Evolutionary conservation across 2,797 vertebrate species (phyloP).

Genomic region (Chiroxiphia lanceolata): DNA sequence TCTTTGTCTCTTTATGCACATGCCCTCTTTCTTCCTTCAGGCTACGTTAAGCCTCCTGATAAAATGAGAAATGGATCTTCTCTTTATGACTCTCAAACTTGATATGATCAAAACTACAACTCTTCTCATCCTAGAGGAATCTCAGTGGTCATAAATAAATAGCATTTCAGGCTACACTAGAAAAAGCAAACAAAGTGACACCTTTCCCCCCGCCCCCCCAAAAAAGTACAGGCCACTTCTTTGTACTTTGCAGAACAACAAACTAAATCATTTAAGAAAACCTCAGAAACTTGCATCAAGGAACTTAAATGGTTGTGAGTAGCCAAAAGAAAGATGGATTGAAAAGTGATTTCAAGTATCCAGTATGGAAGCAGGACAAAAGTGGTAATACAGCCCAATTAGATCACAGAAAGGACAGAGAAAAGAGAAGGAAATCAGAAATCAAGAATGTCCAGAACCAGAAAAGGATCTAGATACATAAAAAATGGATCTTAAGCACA

Average conservation of each 20-base stretch:
- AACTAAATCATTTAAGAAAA: background rate
- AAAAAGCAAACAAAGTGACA: background rate
- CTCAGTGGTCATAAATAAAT: background rate
- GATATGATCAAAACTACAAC: background rate
- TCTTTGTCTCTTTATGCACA: background rate
- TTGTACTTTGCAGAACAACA: background rate
- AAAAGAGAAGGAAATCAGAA: background rate
- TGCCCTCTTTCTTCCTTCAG: background rate
- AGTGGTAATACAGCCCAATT: background rate
- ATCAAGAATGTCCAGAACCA: background rate
- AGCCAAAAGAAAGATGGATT: background rate
- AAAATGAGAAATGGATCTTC: background rate
- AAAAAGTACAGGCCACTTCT: background rate
- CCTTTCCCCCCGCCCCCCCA: accelerated
- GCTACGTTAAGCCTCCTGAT: background rate
- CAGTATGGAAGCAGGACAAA: background rate
- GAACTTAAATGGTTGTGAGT: background rate
- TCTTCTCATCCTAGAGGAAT: background rate
- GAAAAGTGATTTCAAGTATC: background rate
- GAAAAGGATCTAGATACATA: background rate
- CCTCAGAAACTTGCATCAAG: background rate
- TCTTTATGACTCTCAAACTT: background rate
- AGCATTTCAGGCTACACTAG: background rate
- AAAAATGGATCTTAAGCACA: background rate
- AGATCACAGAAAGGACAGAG: background rate